A percentile compares a stretch with the other conserved stretches of the same genome.
Conservation (phyloP, 2,113 vertebrate genomes). For the Cygnus atratus region DNA sequence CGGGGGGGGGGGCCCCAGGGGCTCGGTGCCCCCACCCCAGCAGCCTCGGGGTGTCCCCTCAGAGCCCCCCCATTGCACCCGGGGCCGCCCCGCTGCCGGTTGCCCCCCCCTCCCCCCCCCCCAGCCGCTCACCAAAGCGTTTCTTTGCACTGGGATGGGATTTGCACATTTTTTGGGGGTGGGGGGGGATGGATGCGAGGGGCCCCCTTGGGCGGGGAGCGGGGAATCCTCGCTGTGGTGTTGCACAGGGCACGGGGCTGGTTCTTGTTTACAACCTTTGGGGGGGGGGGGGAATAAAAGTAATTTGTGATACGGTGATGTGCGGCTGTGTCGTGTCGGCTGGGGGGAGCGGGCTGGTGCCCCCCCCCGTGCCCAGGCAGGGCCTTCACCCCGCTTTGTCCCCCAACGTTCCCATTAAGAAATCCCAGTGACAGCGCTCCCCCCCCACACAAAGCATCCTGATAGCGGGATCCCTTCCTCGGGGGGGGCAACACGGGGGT, state of each 20-base stretch:
- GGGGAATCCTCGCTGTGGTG: background rate
- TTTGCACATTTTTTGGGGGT: slow-evolving; percentile 7
- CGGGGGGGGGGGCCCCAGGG: background rate
- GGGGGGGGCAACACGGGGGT: background rate
- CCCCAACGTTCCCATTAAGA: background rate
- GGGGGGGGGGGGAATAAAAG: slow-evolving; percentile 27
- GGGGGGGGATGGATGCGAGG: background rate
- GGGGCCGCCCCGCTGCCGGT: background rate
- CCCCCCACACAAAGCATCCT: slow-evolving; percentile 6
- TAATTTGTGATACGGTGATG: slow-evolving; percentile 43
- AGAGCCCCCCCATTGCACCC: background rate
- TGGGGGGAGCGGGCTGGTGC: background rate
- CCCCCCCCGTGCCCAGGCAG: background rate
- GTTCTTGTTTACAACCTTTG: slow-evolving; percentile 59
- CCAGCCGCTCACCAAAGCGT: background rate
- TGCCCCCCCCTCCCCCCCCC: no score
- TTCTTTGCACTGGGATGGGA: background rate
- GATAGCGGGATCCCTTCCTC: background rate
- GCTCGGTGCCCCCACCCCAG: background rate
- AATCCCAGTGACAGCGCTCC: slow-evolving; percentile 11
- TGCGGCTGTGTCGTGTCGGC: background rate
- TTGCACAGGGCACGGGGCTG: background rate
- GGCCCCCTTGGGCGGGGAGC: background rate
- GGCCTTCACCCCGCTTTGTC: background rate
- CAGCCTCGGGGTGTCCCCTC: background rate